Evolutionary conservation across 2,888 invertebrate genomes (phyloP), one percentile per base, ranked within the genome.

Genomic region (Pelosia muscerda): DNA sequence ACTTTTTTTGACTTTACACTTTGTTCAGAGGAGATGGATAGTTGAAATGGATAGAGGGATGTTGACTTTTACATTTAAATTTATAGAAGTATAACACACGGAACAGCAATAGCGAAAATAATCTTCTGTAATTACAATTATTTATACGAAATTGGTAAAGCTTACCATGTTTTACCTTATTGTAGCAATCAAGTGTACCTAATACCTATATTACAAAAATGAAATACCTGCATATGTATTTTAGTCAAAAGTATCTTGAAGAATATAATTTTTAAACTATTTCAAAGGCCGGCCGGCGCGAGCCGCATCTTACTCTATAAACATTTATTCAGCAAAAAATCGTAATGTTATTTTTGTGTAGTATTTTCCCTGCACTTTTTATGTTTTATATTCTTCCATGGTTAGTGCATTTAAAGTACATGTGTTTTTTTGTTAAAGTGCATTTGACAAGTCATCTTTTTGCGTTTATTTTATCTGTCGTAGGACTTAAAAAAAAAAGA

Each of bases 191-290:
- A 38, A 15, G 0, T 1, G 31, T 8, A 34, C 6, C 9, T 34
- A 19, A 42, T 19, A 42, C 5, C 5, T 19, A 19, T 11, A 60
- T 13, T 56, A 53, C 5, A 63, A 15, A 68, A 42, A 49, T 31
- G 25, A 57, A 49, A 58, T 63, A 22, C 5, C 5, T 28, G 5
- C 23, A 15, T 38, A 11, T 19, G n/a, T n/a, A 26, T 65, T 67
- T 13, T 26, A 65, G 28, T 53, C 66, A 56, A 64, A 70, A 73
- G 67, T 72, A 69, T 73, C 73, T 72, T 79, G 72, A 69, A 63
- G 64, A 76, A 72, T 76, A 74, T 69, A 69, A 68, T 77, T 79
- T 77, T 76, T 62, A 69, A 77, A 79, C 66, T 74, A 79, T 75
- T 76, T 63, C 66, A 72, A 73, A 70, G n/a, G n/a, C n/a, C 59